Evolutionary conservation across 2,888 invertebrate genomes (phyloP), one percentile per base, ranked within the genome.

Genomic region (Formica aserva): DNA sequence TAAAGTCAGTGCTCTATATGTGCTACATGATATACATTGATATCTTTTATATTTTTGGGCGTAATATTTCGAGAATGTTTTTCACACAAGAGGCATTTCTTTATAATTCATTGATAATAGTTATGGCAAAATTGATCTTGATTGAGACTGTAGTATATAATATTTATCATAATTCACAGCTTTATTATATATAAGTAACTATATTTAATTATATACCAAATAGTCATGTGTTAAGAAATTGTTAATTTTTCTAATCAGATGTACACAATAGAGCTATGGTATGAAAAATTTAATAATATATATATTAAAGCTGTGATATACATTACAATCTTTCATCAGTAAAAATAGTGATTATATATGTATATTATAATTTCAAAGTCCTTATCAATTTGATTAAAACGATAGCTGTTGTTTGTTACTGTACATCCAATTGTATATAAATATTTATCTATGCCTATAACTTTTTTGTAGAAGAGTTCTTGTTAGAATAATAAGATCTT

Each of bases 351-450:
- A 63, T 78, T 71, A 67, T 57, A 38, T 57, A 18, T 72, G 62
- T 82, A 55, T 29, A 69, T 32, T 65, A 69, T 66, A 60, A 48
- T 81, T 38, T 83, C 60, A n/a, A n/a, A 76, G 3, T 38, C 15
- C 65, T 83, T 62, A 77, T 75, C 77, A 65, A 77, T 87, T 84
- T 78, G 78, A 69, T 86, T 84, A 69, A 89, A 85, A 88, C 55
- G 60, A 83, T 84, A 87, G 26, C 8, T 52, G 1, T 83, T 85
- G 67, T 82, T 71, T 69, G 48, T 89, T 89, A 87, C 89, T 88
- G 85, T 90, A 92, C 87, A 89, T 87, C 83, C 74, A 86, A 82
- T 87, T 76, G 80, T 92, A 91, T 90, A 92, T 92, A 92, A 92
- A 92, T 92, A 92, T 86, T 81, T 78, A 87, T 89, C 85, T 85